Conservation (phyloP, 1,140 invertebrate species). For the Ridgeia piscesae region DNA sequence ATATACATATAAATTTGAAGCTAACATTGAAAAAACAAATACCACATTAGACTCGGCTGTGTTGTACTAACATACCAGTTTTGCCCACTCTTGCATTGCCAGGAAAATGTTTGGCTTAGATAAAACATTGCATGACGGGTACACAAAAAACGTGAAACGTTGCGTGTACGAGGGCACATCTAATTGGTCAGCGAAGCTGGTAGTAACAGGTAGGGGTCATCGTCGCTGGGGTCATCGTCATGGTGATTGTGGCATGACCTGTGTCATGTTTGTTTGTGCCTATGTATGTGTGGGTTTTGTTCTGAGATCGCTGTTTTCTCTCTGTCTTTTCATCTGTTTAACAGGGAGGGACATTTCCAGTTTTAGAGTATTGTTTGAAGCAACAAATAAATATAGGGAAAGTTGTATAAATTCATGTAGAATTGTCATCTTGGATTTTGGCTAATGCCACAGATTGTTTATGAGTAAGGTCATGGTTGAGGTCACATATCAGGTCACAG, state of each 20-base stretch:
- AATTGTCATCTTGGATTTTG: background rate
- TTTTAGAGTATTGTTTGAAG: background rate
- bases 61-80: background rate
- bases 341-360: background rate
- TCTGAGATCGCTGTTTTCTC: background rate
- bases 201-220: conserved; percentile 53
- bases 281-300: background rate
- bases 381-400: background rate
- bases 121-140: conserved; percentile 97
- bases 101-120: conserved; percentile 60
- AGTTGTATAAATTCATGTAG: background rate
- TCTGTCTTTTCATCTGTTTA: background rate
- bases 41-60: background rate
- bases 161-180: conserved; percentile 98
- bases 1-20: background rate
- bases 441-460: background rate
- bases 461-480: background rate
- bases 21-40: background rate
- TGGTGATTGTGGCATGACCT: background rate
- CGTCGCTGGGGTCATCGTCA: background rate
- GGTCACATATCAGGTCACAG: background rate
- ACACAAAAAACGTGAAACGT: conserved; percentile 95
- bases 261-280: background rate
- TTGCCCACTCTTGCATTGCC: background rate
- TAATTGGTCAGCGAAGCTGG: conserved; percentile 99